Base-by-base conservation (phyloP, 2,797 vertebrate species). In the Sarcoramphus papa region DNA sequence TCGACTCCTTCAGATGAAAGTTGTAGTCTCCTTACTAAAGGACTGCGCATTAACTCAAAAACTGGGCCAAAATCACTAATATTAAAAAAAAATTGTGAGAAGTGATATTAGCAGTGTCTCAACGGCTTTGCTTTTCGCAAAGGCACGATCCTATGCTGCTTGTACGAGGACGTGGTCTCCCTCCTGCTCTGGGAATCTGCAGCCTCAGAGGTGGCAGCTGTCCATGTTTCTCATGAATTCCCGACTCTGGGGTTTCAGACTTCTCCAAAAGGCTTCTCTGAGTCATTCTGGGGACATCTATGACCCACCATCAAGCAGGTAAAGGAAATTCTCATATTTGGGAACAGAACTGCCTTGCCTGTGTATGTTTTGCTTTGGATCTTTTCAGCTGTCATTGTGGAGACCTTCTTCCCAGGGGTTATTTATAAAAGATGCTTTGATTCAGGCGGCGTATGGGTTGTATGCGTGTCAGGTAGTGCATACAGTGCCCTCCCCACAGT, bases 351-450 rank as follows among this genome's bases (percentile, higher is more conserved):
- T 79, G 74, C 72, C 65, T 95, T 76, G 43, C 35, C 21, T 2
- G 0, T 47, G 31, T 82, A 7, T 67, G 53, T 70, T 92, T 96
- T 91, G 14, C 63, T 91, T 94, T 45, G 24, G 43, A 77, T 85
- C 47, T 89, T 87, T 89, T 87, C 60, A 77, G 74, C 89, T 92
- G 75, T 87, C 68, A 16, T 54, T 65, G 77, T 41, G 60, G 77
- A 86, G 90, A 74, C 75, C 95, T 93, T 51, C 75, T 70, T 96
- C 81, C 84, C 86, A 64, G 85, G 77, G 84, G 68, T 95, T 96
- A 80, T 93, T 91, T 93, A 74, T 91, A 88, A 95, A 94, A 85
- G 85, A 73, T 28, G 72, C 84, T 96, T 94, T 94, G 93, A 95
- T 95, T 95, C 51, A 45, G 75, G 85, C 47, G 2, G 80, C 65